Evolutionary conservation across 2,113 vertebrate species (phyloP).

Genomic region (Desmodus rotundus): DNA sequence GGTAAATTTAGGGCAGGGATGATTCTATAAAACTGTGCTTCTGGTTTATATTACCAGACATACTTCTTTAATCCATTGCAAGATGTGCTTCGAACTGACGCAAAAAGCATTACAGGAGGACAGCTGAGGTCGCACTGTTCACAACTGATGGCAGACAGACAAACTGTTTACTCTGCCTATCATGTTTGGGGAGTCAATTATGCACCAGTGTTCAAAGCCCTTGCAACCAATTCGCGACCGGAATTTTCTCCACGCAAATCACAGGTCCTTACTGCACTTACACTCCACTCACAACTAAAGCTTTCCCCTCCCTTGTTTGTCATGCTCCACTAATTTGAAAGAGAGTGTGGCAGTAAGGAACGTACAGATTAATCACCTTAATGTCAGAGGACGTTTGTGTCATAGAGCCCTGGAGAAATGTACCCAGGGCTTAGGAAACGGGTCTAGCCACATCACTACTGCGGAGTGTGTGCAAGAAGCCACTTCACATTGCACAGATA

Average conservation of each 20-base stretch:
- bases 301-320: neutral
- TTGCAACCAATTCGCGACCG: neutral
- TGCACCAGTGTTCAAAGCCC: slow-evolving; percentile 32
- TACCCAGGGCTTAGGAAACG: neutral
- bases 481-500: neutral
- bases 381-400: neutral
- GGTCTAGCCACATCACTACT: neutral
- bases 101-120: slow-evolving; percentile 58
- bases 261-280: neutral
- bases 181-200: slow-evolving; percentile 21
- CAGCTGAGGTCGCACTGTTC: slow-evolving; percentile 49
- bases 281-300: neutral
- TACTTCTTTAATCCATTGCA: slow-evolving; percentile 50
- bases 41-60: slow-evolving; percentile 60
- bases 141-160: slow-evolving; percentile 68
- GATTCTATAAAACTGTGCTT: slow-evolving; percentile 19
- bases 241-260: neutral
- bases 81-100: slow-evolving; percentile 62
- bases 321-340: neutral
- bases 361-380: neutral
- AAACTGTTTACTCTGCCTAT: slow-evolving; percentile 53
- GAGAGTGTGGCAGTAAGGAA: neutral
- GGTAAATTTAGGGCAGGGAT: slow-evolving; percentile 38
- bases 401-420: neutral
- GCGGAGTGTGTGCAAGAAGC: neutral